phyloP scores from a whole-genome alignment of 2,113 vertebrate genomes.

The Lepus americanus region DNA sequence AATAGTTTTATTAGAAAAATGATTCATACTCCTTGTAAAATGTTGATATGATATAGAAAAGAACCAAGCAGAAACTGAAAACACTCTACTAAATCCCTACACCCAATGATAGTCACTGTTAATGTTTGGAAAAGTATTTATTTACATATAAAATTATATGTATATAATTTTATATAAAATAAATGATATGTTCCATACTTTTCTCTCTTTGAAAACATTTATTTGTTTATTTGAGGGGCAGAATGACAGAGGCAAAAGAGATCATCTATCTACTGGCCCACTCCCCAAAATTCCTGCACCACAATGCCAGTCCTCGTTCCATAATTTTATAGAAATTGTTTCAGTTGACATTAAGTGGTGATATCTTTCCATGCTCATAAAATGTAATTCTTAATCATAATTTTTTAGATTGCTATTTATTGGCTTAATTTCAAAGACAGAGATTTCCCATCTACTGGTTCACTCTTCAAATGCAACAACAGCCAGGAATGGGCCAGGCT shows the following conservation, averaged over 20 bases:
- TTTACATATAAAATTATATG: neutral
- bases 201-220: neutral
- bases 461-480: too few relatives aligned
- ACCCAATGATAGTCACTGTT: slow-evolving; percentile 52
- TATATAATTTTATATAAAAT: slow-evolving; percentile 44
- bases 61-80: slow-evolving; percentile 67
- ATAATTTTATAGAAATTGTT: slow-evolving; percentile 54
- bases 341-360: slow-evolving; percentile 43
- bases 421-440: too few relatives aligned
- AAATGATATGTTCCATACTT: slow-evolving; percentile 24
- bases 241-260: too few relatives aligned
- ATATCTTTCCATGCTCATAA: slow-evolving; percentile 24
- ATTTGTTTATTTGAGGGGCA: too few relatives aligned
- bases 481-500: too few relatives aligned
- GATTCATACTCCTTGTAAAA: slow-evolving; percentile 71
- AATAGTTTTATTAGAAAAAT: slow-evolving; percentile 78
- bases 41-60: slow-evolving; percentile 59
- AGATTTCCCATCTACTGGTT: too few relatives aligned
- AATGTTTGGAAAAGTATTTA: neutral
- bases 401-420: too few relatives aligned
- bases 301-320: neutral
- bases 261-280: too few relatives aligned
- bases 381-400: neutral
- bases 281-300: too few relatives aligned
- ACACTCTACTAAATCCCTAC: slow-evolving; percentile 44